Percentiles rank a stretch among this genome's conserved stretches.
Evolutionary conservation across 2,797 vertebrate genomes (phyloP).

Genomic region (Agapornis canus): DNA sequence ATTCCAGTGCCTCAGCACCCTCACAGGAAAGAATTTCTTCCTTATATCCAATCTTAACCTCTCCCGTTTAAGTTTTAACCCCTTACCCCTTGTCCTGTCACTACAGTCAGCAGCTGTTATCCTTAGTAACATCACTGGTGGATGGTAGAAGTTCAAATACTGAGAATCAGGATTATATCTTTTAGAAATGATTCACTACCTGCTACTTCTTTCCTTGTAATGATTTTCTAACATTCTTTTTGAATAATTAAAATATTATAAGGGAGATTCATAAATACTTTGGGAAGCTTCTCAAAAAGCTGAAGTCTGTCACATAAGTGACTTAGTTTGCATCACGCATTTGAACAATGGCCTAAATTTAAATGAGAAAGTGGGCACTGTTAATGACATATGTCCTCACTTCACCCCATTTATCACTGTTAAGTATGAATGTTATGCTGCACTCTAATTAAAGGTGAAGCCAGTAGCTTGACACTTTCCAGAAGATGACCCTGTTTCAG

Average conservation of each 20-base stretch:
- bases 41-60: no score
- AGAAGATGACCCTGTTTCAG: conserved; percentile 23
- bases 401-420: neutral
- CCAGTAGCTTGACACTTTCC: conserved; percentile 8
- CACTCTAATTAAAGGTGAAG: conserved; percentile 34
- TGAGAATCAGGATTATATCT: neutral
- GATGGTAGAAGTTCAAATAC: neutral
- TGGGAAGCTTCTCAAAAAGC: neutral
- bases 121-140: neutral
- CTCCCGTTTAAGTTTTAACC: no score
- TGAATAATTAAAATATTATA: neutral
- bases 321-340: neutral
- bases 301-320: neutral
- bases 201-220: neutral
- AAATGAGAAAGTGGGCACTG: neutral
- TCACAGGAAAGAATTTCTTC: no score
- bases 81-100: no score
- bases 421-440: neutral
- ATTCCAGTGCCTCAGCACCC: no score
- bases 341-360: conserved; percentile 26
- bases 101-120: neutral
- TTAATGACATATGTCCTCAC: conserved; percentile 43
- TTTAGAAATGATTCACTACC: neutral
- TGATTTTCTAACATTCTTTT: neutral
- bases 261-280: neutral